Conservation (phyloP, 2,888 invertebrate species). For the Drosophila flavopinicola region DNA sequence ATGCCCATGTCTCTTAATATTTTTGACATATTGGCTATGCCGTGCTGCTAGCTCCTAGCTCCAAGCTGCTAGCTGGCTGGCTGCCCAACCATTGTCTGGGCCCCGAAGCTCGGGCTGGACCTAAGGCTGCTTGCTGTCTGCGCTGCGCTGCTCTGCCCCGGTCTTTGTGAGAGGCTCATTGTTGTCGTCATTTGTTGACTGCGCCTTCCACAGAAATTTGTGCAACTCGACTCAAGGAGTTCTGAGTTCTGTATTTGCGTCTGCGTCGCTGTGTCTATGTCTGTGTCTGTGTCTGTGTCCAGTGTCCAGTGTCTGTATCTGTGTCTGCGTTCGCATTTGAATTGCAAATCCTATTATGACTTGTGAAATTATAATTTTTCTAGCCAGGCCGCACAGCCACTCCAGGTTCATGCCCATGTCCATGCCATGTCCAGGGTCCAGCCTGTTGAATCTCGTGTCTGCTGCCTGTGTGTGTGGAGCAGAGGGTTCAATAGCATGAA, state of each 20-base stretch:
- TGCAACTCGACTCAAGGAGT: slow-evolving; percentile 55
- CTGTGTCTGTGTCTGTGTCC: slow-evolving; percentile 7
- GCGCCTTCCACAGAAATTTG: slow-evolving; percentile 77
- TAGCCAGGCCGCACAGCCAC: slow-evolving; percentile 69
- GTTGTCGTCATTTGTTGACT: slow-evolving; percentile 74
- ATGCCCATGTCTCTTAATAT: slow-evolving; percentile 79
- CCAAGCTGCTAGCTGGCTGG: slow-evolving; percentile 34
- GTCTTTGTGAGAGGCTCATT: slow-evolving; percentile 58
- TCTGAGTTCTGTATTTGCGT: slow-evolving; percentile 60
- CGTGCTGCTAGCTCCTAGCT: slow-evolving; percentile 6
- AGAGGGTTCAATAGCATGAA: slow-evolving; percentile 83
- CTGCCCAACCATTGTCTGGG: slow-evolving; percentile 52
- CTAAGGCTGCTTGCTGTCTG: slow-evolving; percentile 31
- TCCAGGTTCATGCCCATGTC: slow-evolving; percentile 48
- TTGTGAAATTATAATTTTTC: slow-evolving; percentile 82
- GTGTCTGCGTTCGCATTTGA: slow-evolving; percentile 76
- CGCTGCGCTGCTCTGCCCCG: not conserved
- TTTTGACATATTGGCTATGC: slow-evolving; percentile 83
- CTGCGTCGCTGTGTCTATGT: slow-evolving; percentile 11
- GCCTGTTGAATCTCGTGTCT: slow-evolving; percentile 16
- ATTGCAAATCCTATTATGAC: slow-evolving; percentile 82
- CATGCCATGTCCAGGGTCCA: slow-evolving; percentile 60
- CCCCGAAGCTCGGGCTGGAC: slow-evolving; percentile 25
- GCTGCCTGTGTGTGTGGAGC: slow-evolving; percentile 42
- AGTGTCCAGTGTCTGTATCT: slow-evolving; percentile 39